Evolutionary conservation across 1,140 invertebrate genomes (phyloP).

Genomic region (Oryzaephilus surinamensis): DNA sequence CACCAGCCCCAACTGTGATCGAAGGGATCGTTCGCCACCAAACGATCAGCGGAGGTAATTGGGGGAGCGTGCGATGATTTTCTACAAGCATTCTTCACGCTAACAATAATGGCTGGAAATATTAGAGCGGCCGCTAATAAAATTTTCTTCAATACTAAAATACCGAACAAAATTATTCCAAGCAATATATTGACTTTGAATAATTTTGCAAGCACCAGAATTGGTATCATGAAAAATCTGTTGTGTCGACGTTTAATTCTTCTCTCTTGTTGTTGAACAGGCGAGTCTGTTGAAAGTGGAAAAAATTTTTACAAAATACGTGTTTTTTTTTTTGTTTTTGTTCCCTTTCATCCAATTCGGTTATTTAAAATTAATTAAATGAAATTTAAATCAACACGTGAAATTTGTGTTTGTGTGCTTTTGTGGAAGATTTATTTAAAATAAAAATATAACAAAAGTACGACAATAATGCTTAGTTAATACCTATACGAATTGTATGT

Average conservation of each 20-base stretch:
- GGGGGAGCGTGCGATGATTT: conserved; percentile 21
- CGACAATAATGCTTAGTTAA: too few relatives aligned
- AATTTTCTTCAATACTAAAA: conserved; percentile 60
- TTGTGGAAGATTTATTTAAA: too few relatives aligned
- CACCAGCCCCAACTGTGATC: conserved; percentile 12
- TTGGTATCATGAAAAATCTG: conserved; percentile 31
- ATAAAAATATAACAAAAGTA: too few relatives aligned
- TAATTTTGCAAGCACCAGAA: conserved; percentile 49
- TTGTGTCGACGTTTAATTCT: conserved; percentile 22
- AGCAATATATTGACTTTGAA: conserved; percentile 53
- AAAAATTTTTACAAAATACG: neutral
- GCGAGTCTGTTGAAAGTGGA: neutral
- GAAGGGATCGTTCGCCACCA: conserved; percentile 19
- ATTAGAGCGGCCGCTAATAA: conserved; percentile 49
- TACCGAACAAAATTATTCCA: conserved; percentile 48
- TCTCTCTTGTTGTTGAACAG: conserved; percentile 4
- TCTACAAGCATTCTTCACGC: conserved; percentile 50
- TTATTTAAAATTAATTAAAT: conserved; percentile 1
- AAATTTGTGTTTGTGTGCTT: neutral
- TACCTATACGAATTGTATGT: too few relatives aligned
- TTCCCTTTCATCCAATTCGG: neutral
- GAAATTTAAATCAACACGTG: neutral
- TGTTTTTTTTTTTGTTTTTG: neutral
- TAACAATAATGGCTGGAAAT: conserved; percentile 47
- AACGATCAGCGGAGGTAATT: conserved; percentile 13